A percentile compares a stretch with the other conserved stretches of the same genome.
These are phyloP conservation scores for Allacma fusca DNA, from an alignment of 2,888 invertebrate genomes.

Conservation along the genomic window DNA sequence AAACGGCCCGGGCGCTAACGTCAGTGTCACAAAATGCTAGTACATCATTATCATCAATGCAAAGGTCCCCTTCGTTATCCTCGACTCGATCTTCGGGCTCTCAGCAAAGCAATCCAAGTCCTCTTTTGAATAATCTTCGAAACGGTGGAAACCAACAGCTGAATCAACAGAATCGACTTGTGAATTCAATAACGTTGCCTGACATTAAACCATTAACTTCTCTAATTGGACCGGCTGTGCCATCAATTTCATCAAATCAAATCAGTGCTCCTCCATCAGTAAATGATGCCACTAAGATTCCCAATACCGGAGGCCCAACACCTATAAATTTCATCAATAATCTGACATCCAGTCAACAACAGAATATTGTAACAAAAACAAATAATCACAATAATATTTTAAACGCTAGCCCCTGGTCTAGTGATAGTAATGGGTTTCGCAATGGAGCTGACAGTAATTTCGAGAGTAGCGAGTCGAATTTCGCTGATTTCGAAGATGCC, in stretches of 20 bases:
- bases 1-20: slow-evolving; percentile 53
- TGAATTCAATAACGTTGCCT: slow-evolving; percentile 61
- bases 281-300: background rate
- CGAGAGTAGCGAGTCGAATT: slow-evolving; percentile 53
- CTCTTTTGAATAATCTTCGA: slow-evolving; percentile 56
- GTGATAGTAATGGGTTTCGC: slow-evolving; percentile 22
- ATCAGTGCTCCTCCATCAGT: slow-evolving; percentile 31
- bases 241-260: slow-evolving; percentile 42
- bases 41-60: slow-evolving; percentile 47
- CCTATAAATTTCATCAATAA: slow-evolving; percentile 60
- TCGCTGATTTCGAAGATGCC: slow-evolving; percentile 58
- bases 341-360: slow-evolving; percentile 39
- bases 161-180: slow-evolving; percentile 51
- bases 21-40: slow-evolving; percentile 37
- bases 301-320: slow-evolving; percentile 39
- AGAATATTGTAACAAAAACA: slow-evolving; percentile 15
- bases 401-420: slow-evolving; percentile 29
- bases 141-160: slow-evolving; percentile 41
- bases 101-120: slow-evolving; percentile 57
- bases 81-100: slow-evolving; percentile 51
- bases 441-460: slow-evolving; percentile 47
- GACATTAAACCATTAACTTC: slow-evolving; percentile 65
- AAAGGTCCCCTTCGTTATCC: slow-evolving; percentile 60
- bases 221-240: slow-evolving; percentile 62
- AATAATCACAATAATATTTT: slow-evolving; percentile 36